phyloP scores from a whole-genome alignment of 2,797 vertebrate species.

The Rousettus madagascariensis region DNA sequence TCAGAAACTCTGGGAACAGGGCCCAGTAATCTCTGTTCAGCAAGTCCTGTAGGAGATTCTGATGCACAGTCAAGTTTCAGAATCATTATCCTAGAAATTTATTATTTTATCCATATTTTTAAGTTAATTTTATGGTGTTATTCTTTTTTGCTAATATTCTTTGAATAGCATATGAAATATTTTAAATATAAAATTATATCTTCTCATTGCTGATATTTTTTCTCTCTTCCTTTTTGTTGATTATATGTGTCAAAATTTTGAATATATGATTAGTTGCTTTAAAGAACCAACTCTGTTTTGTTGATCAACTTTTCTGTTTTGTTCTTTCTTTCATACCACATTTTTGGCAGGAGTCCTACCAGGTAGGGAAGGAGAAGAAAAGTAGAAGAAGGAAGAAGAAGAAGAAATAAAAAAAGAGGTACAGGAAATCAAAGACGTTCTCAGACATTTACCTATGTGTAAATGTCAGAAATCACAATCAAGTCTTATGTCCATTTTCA shows the following conservation, averaged over 20 bases:
- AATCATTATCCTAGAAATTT: background rate
- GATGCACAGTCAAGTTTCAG: background rate
- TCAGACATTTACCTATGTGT: background rate
- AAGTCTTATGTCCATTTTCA: background rate
- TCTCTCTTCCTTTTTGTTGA: background rate
- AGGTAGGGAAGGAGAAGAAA: background rate
- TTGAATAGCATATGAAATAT: background rate
- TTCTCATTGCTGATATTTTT: background rate
- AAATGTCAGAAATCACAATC: background rate
- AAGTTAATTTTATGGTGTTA: background rate
- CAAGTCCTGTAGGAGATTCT: background rate
- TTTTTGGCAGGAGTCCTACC: background rate
- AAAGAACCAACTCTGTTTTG: background rate
- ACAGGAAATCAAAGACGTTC: background rate
- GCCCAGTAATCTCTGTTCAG: background rate
- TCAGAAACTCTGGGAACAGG: background rate
- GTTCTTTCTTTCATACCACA: background rate
- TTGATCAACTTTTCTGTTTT: background rate
- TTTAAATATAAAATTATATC: background rate
- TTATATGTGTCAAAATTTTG: background rate
- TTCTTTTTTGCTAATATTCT: background rate
- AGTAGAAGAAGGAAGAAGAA: background rate
- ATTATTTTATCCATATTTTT: background rate
- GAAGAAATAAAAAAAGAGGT: background rate
- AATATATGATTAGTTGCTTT: background rate